phyloP scores from a whole-genome alignment of 2,888 invertebrate genomes.

The Philhelius pedissequus region DNA sequence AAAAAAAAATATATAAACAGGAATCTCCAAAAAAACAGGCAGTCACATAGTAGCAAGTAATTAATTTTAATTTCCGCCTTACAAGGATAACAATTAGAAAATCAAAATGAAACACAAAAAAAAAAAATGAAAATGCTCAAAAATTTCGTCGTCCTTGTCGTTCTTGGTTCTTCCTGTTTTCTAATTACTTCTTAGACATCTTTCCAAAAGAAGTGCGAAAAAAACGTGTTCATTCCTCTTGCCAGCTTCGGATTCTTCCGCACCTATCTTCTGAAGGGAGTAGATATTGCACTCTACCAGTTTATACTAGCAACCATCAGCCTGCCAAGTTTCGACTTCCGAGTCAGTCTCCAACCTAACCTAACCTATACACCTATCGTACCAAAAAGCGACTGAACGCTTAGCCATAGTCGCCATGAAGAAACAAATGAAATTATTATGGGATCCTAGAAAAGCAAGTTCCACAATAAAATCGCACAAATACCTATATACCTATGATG shows the following conservation, averaged over 20 bases:
- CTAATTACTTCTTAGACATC: slow-evolving; percentile 58
- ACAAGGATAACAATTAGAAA: slow-evolving; percentile 63
- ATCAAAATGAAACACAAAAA: slow-evolving; percentile 9
- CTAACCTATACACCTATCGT: too few relatives aligned
- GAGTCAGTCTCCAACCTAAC: not conserved
- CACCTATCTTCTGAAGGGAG: not conserved
- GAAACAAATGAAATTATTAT: slow-evolving; percentile 58
- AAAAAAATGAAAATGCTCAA: slow-evolving; percentile 14
- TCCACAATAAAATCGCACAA: slow-evolving; percentile 50
- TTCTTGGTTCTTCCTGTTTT: slow-evolving; percentile 45
- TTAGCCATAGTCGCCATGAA: slow-evolving; percentile 41
- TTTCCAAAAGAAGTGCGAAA: slow-evolving; percentile 22
- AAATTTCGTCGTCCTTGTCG: slow-evolving; percentile 58
- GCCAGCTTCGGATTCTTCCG: not conserved
- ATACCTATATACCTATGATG: too few relatives aligned
- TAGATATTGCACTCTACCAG: not conserved
- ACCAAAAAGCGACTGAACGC: slow-evolving; percentile 18
- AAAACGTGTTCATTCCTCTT: slow-evolving; percentile 42
- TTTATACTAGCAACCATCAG: not conserved
- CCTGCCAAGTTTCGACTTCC: not conserved
- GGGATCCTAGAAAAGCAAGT: slow-evolving; percentile 61
- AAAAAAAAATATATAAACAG: not conserved
- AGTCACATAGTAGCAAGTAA: slow-evolving; percentile 51
- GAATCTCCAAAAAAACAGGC: slow-evolving; percentile 2
- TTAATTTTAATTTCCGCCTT: slow-evolving; percentile 61